Evolutionary conservation across 2,113 vertebrate genomes (phyloP).

Genomic region (Malurus cyaneus): DNA sequence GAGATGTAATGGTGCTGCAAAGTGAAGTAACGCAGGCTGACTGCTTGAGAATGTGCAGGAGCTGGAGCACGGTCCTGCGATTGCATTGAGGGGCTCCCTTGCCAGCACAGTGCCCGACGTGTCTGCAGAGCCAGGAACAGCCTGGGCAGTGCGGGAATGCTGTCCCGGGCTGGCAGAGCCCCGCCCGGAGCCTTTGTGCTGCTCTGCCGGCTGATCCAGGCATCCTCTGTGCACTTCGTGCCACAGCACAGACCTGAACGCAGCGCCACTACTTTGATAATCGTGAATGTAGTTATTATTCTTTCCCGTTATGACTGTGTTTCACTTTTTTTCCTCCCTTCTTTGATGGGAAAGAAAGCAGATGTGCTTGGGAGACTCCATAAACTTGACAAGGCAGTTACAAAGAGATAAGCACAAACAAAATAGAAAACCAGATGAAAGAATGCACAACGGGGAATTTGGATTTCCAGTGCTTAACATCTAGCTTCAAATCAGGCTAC

Average conservation of each 20-base stretch:
- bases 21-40: not conserved
- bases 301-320: not conserved
- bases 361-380: not conserved
- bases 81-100: not conserved
- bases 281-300: not conserved
- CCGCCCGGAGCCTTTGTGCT: not conserved
- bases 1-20: not conserved
- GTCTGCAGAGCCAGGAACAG: not conserved
- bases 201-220: not conserved
- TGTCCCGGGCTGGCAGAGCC: not conserved
- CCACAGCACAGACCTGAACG: not conserved
- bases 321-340: not conserved
- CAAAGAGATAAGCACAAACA: slow-evolving; percentile 7
- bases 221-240: not conserved
- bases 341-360: not conserved
- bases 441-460: not conserved
- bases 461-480: slow-evolving; percentile 1
- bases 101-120: accelerated
- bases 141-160: too few relatives aligned
- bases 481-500: not conserved
- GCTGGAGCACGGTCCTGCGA: not conserved
- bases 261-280: not conserved
- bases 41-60: not conserved
- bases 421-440: slow-evolving; percentile 14
- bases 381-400: not conserved